Evolutionary conservation across 2,797 vertebrate species (phyloP), one percentile per base, ranked within the genome.

Genomic region (Heliangelus exortis): DNA sequence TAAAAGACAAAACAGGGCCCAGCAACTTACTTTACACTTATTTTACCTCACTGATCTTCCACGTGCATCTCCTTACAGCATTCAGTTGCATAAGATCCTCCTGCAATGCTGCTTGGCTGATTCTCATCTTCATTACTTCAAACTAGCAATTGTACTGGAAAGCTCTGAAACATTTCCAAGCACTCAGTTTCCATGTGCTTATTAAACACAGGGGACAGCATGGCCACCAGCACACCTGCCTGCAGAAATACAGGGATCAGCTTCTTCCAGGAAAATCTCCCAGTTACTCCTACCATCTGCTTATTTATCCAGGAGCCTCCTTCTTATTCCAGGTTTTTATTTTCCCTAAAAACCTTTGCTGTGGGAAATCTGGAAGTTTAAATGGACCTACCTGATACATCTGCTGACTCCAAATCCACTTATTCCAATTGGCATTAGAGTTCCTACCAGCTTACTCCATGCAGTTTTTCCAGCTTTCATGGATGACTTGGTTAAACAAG

Each of bases 391-490:
- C 54, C 31, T 3, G 21, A 51, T 26, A 12, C 7, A 18, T 43
- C 20, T 34, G 7, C 39, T 65, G 41, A 36, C 57, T 53, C 48
- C 39, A 23, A 55, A 16, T 31, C 23, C 45, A 47, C 39, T 67
- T 3, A 0, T 2, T 47, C 23, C 12, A 12, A 29, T 31, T 47
- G 12, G 20, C 23, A 8, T 67, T 39, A 26, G 1, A 20, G 26
- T 41, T 82, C 48, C 63, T 33, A 36, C 20, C 69, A 78, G 3
- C 6, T 57, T 5, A 26, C 45, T 54, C 31, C 62, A 8, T 5
- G 4, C 6, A 29, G 59, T 28, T 55, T 43, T 33, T 36, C 16
- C 39, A 43, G 36, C 43, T 48, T 77, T 9, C 25, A 50, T 4
- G 17, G 77, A 31, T 63, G 54, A 55, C n/a, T 1, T 48, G 25